phyloP scores from a whole-genome alignment of 2,113 vertebrate genomes.

The Callospermophilus lateralis region DNA sequence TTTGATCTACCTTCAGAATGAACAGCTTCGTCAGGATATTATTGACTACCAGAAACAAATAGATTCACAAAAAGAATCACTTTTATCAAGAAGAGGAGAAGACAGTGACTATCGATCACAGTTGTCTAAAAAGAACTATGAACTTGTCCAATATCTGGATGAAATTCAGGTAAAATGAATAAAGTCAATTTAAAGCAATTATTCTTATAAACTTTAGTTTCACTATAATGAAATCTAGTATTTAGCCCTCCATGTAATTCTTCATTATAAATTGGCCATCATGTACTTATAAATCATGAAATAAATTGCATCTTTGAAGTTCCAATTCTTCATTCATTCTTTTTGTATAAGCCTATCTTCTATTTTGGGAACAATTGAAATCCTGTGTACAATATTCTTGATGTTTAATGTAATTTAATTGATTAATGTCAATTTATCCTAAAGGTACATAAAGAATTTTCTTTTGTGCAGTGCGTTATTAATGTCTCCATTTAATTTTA shows the following conservation, averaged over 20 bases:
- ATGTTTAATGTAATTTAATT: conserved; percentile 49
- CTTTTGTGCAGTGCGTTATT: background rate
- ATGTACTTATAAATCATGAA: background rate
- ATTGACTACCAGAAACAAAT: conserved; percentile 94
- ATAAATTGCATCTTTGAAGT: conserved; percentile 35
- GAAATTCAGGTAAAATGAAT: conserved; percentile 94
- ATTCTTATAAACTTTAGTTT: conserved; percentile 36
- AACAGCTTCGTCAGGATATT: conserved; percentile 95
- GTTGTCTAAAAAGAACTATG: conserved; percentile 93
- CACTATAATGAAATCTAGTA: background rate
- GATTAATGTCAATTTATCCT: background rate
- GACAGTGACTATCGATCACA: conserved; percentile 92
- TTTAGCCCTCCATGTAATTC: background rate
- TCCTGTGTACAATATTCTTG: background rate
- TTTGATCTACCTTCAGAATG: conserved; percentile 90
- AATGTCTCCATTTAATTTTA: conserved; percentile 54
- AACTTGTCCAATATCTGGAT: conserved; percentile 95
- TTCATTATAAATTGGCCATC: background rate
- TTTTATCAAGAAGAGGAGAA: conserved; percentile 89
- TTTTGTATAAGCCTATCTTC: background rate
- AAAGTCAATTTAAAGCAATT: background rate
- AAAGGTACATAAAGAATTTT: background rate
- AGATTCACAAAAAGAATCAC: conserved; percentile 92
- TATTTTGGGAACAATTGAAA: background rate
- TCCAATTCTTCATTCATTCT: conserved; percentile 13